These are phyloP conservation scores for Cacoxenus indagator DNA, from an alignment of 2,888 invertebrate species.

Conservation along the genomic window DNA sequence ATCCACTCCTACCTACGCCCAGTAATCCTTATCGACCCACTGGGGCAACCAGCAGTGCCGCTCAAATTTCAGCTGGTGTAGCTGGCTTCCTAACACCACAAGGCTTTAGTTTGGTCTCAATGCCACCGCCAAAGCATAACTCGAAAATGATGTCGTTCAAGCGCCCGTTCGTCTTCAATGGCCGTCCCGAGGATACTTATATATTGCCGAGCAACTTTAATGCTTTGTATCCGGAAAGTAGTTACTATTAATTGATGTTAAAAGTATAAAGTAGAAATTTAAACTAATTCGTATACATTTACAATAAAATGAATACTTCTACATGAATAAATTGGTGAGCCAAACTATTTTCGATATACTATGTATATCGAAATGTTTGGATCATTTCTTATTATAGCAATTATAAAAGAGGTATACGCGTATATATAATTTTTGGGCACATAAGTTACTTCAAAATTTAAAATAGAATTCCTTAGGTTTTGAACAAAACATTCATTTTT, in stretches of 20 bases:
- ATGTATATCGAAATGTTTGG: too few species aligned
- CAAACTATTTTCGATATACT: too few species aligned
- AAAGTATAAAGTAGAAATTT: not conserved
- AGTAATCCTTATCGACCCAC: constrained; percentile 49
- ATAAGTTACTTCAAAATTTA: too few species aligned
- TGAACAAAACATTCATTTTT: too few species aligned
- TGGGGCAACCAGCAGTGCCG: not conserved
- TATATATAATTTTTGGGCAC: too few species aligned
- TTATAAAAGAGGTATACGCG: too few species aligned
- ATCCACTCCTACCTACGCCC: constrained; percentile 52
- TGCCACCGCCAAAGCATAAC: constrained; percentile 69
- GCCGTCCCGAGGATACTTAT: constrained; percentile 72
- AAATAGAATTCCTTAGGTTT: too few species aligned
- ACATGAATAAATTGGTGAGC: too few species aligned
- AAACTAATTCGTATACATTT: not conserved
- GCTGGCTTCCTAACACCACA: constrained; percentile 41
- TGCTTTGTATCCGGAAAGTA: constrained; percentile 57
- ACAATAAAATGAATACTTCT: too few species aligned
- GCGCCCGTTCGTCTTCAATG: constrained; percentile 84
- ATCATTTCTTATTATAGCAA: too few species aligned
- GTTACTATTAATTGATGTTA: constrained; percentile 40
- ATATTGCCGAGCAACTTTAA: constrained; percentile 67
- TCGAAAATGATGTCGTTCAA: constrained; percentile 81
- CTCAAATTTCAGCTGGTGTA: constrained; percentile 14
- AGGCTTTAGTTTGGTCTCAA: constrained; percentile 45